Evolutionary conservation across 2,113 vertebrate species (phyloP), one percentile per base, ranked within the genome.

Genomic region (Hucho hucho): DNA sequence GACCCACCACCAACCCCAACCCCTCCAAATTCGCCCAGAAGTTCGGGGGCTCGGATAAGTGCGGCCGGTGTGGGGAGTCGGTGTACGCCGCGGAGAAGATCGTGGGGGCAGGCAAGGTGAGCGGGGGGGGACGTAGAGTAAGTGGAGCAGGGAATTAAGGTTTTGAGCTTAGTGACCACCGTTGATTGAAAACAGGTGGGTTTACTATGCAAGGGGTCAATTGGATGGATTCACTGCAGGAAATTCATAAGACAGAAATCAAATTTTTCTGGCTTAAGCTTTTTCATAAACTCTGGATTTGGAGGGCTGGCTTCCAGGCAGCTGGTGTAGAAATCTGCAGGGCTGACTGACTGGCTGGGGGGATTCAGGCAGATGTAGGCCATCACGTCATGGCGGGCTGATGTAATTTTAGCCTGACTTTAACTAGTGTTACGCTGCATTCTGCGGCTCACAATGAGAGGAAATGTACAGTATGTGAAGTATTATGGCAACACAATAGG

Each of bases 31-130:
- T 96, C 0, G 97, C 97, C 73, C 96, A 98, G 93, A 98, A 98
- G 88, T 98, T 94, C 0, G 96, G 95, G 9, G 95, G 95, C 1
- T 89, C 95, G 2, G 97, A 99, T 80, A 97, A 97, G 81, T 99
- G 97, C 43, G 94, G 93, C 0, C 91, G 97, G 63, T 99, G 97
- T 74, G 95, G 94, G 0, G 94, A 98, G 81, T 94, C 96, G 0
- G 97, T 99, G 7, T 98, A 96, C 1, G 97, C 97, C 0, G 97
- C 97, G 0, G 97, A 99, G 92, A 98, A 97, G 93, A 91, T 98
- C 29, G 95, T 97, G 80, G 96, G 97, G 26, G 97, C 97, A 2
- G 97, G 97, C 64, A 98, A 98, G 96, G 97, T 98, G 90, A 85
- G 85, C 1, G 43, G n/a, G 5, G n/a, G 37, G 63, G 6, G 20